phyloP scores from a whole-genome alignment of 2,888 invertebrate genomes.

The Automeris io region DNA sequence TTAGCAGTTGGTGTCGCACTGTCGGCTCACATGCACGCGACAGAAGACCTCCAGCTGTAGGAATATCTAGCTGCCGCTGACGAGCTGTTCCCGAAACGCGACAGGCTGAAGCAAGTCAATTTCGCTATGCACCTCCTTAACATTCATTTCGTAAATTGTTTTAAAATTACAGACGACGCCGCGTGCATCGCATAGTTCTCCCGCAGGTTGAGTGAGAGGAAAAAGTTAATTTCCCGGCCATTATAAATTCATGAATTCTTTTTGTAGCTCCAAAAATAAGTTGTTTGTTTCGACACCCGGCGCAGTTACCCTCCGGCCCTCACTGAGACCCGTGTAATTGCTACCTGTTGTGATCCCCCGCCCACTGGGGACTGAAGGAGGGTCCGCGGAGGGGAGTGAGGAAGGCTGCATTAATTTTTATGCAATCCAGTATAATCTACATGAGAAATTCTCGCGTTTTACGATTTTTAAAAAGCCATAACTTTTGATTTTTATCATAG shows the following conservation, averaged over 20 bases:
- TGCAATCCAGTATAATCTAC: constrained; percentile 11
- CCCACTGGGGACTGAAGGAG: constrained; percentile 9
- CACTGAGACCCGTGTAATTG: constrained; percentile 46
- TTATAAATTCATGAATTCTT: constrained; percentile 71
- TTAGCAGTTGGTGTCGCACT: too few relatives aligned
- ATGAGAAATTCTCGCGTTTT: neutral
- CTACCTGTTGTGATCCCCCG: constrained; percentile 30
- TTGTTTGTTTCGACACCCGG: constrained; percentile 58
- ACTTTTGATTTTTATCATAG: constrained; percentile 3
- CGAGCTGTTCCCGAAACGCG: too few relatives aligned
- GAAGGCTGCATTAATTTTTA: constrained; percentile 23
- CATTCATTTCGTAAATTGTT: too few relatives aligned
- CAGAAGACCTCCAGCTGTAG: too few relatives aligned
- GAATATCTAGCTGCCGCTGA: too few relatives aligned
- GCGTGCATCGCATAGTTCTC: neutral
- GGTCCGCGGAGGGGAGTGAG: constrained; percentile 8
- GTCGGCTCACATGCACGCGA: too few relatives aligned
- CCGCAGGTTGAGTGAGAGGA: constrained; percentile 17
- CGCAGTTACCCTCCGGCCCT: constrained; percentile 31
- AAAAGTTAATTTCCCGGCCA: constrained; percentile 65
- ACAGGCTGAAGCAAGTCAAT: too few relatives aligned
- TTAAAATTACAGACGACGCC: neutral
- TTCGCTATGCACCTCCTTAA: too few relatives aligned
- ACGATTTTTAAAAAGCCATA: too few relatives aligned
- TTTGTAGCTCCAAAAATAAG: constrained; percentile 58